Base-by-base conservation (phyloP, 2,888 invertebrate species). In the Drosophila meridiana region DNA sequence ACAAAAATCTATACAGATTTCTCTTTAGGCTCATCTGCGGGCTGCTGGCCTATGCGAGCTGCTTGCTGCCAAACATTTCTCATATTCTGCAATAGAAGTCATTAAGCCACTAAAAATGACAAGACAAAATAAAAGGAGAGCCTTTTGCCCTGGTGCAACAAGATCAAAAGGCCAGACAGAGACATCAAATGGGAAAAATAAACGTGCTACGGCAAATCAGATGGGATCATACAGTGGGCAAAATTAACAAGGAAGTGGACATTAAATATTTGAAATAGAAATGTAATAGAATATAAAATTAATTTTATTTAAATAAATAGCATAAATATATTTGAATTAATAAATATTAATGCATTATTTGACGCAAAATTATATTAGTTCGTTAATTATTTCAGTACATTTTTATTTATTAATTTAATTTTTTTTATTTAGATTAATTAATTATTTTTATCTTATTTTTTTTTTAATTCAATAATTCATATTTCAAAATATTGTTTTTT, bases 111-210 rank as follows among this genome's bases (percentile, higher is more conserved):
- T 58, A 50, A 76, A 76, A 61, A 34, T 58, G 71, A 71, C 66
- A 59, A 45, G 34, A 58, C 43, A 20, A 42, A 65, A 52, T 55
- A 47, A 38, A 38, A 38, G 11, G 28, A 60, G 57, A 67, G 66
- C 61, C 52, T 75, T 40, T 55, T 28, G 28, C 58, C 52, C 60
- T 45, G 40, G 42, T 26, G 58, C 56, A 45, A 58, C 28, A 55
- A 84, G 84, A 84, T 84, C 89, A 89, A 84, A 87, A 81, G 69
- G 58, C 80, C 71, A 73, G 78, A 78, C 75, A 74, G 53, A 65
- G 69, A 70, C 81, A 80, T 80, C 77, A 76, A 80, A 80, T 80
- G 69, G 59, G 30, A 72, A 73, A 56, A 38, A 59, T 72, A 80
- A 69, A 73, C 66, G 70, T 57, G 55, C 50, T 68, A 64, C 57